phyloP scores from a whole-genome alignment of 2,113 vertebrate species.

The Dipodomys spectabilis region DNA sequence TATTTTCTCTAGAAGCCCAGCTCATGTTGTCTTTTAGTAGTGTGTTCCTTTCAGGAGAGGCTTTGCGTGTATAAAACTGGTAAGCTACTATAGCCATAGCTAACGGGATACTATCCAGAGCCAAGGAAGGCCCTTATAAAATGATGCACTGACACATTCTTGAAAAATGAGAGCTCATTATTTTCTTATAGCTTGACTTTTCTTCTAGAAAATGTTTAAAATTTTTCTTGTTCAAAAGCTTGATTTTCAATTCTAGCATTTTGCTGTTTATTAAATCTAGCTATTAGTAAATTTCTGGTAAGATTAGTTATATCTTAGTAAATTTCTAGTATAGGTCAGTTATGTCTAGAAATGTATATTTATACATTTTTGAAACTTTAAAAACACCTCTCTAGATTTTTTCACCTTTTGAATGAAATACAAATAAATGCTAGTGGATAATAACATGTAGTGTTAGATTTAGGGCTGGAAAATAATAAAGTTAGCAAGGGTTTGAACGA shows the following conservation, averaged over 20 bases:
- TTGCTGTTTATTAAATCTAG: neutral
- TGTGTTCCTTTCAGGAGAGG: neutral
- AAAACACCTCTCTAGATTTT: neutral
- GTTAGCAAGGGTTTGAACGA: neutral
- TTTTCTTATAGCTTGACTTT: neutral
- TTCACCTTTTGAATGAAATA: constrained; percentile 9
- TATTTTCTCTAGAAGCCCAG: neutral
- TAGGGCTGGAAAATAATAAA: constrained; percentile 11
- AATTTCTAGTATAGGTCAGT: neutral
- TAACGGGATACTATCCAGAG: neutral
- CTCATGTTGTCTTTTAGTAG: neutral
- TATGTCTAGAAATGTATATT: neutral
- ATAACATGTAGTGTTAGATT: constrained; percentile 17
- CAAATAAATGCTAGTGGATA: constrained; percentile 35
- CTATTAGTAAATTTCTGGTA: neutral
- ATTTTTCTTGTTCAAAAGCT: neutral
- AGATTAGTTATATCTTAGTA: too few relatives aligned
- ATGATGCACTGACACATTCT: neutral
- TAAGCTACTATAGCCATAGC: neutral
- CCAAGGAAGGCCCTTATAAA: neutral
- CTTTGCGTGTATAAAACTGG: neutral
- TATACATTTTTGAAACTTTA: constrained; percentile 8
- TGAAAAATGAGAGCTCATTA: neutral
- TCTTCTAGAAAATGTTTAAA: neutral
- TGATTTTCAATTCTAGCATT: neutral